phyloP scores from a whole-genome alignment of 2,113 vertebrate genomes.

The Vombatus ursinus region DNA sequence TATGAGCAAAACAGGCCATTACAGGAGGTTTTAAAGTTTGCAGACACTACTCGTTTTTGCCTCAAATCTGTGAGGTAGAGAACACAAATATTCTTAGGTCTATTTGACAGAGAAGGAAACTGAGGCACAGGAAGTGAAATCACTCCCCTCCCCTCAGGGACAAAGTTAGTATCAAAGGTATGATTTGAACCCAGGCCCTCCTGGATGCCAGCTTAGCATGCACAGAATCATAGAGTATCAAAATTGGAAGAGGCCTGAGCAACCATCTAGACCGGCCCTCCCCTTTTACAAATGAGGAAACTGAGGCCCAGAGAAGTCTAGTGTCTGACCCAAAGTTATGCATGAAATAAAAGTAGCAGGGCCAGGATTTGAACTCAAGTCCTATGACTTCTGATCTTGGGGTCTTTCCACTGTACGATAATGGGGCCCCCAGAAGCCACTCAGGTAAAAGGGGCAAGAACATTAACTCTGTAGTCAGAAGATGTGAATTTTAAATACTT shows the following conservation, averaged over 20 bases:
- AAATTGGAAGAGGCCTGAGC: not conserved
- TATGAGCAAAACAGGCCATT: not conserved
- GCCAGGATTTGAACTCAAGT: slow-evolving; percentile 1
- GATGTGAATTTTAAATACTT: not conserved
- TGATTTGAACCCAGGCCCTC: not conserved
- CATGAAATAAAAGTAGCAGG: not conserved
- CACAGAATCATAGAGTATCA: not conserved
- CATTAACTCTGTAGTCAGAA: not conserved
- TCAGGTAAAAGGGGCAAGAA: not conserved
- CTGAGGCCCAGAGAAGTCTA: slow-evolving; percentile 1
- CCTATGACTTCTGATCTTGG: not conserved
- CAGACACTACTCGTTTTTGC: not conserved
- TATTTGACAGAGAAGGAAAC: not conserved
- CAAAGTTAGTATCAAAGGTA: not conserved
- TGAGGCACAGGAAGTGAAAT: not conserved
- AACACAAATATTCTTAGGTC: not conserved
- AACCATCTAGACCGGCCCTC: not conserved
- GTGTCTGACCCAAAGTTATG: not conserved
- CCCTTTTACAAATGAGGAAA: slow-evolving; percentile 17
- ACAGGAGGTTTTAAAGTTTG: not conserved
- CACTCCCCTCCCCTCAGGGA: too few relatives aligned
- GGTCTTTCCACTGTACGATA: not conserved
- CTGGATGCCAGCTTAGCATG: not conserved
- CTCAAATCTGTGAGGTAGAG: not conserved
- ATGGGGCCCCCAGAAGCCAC: not conserved